Percentiles rank a stretch among this genome's conserved stretches.
Conservation (phyloP, 2,113 vertebrate species). For the Bos taurus region ARS-UCD2.0 NC_037357.1:13854501-13855000, state of each 20-base stretch:
- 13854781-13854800: conserved; percentile 58
- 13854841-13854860: conserved; percentile 56
- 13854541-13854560: background rate
- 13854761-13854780: conserved; percentile 66
- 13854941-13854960: background rate
- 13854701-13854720: conserved; percentile 56
- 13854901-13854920: background rate
- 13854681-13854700: conserved; percentile 67
- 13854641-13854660: conserved; percentile 64
- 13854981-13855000: background rate
- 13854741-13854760: conserved; percentile 71
- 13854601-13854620: conserved; percentile 30
- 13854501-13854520: conserved; percentile 23
- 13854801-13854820: conserved; percentile 59
- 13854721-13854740: conserved; percentile 77
- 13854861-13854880: conserved; percentile 44
- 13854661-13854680: conserved; percentile 53
- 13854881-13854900: conserved; percentile 27
- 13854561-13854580: background rate
- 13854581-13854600: background rate
- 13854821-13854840: conserved; percentile 58
- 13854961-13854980: conserved; percentile 10
- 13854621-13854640: conserved; percentile 55
- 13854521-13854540: conserved; percentile 37
- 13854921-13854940: conserved; percentile 14